A percentile compares a stretch with the other conserved stretches of the same genome.
Conservation (phyloP, 2,888 invertebrate genomes). For the Melolontha melolontha region DNA sequence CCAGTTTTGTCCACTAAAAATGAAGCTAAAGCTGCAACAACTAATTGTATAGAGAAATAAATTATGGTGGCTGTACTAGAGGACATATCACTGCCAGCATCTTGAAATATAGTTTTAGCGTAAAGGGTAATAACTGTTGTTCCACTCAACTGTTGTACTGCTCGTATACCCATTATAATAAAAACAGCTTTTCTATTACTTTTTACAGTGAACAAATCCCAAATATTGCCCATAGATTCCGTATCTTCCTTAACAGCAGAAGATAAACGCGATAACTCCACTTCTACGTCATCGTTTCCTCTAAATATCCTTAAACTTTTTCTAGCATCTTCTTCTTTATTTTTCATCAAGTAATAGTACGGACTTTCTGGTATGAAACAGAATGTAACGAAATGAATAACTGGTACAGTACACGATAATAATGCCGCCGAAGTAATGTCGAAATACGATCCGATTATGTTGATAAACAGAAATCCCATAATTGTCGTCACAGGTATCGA, state of each 20-base stretch:
- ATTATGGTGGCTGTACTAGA: constrained; percentile 59
- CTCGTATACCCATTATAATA: constrained; percentile 71
- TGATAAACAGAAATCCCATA: constrained; percentile 68
- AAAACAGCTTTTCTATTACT: constrained; percentile 74
- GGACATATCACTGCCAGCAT: constrained; percentile 62
- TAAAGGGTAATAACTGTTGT: constrained; percentile 74
- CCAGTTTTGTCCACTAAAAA: constrained; percentile 71
- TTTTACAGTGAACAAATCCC: constrained; percentile 69
- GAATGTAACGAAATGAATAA: constrained; percentile 66
- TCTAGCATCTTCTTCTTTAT: constrained; percentile 65
- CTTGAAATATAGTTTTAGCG: constrained; percentile 68
- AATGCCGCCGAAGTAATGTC: constrained; percentile 67
- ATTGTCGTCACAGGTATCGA: constrained; percentile 71
- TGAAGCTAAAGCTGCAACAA: constrained; percentile 70
- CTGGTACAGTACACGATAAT: constrained; percentile 65
- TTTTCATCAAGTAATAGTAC: constrained; percentile 64
- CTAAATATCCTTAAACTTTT: constrained; percentile 66
- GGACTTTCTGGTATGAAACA: constrained; percentile 73
- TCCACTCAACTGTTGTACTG: constrained; percentile 71
- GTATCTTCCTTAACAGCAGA: constrained; percentile 61
- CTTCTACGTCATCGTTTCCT: constrained; percentile 67
- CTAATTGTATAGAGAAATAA: constrained; percentile 68
- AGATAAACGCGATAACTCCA: constrained; percentile 58
- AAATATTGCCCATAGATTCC: constrained; percentile 69
- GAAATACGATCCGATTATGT: constrained; percentile 65